Evolutionary conservation across 2,888 invertebrate species (phyloP).

Genomic region (Apotomis capreana): DNA sequence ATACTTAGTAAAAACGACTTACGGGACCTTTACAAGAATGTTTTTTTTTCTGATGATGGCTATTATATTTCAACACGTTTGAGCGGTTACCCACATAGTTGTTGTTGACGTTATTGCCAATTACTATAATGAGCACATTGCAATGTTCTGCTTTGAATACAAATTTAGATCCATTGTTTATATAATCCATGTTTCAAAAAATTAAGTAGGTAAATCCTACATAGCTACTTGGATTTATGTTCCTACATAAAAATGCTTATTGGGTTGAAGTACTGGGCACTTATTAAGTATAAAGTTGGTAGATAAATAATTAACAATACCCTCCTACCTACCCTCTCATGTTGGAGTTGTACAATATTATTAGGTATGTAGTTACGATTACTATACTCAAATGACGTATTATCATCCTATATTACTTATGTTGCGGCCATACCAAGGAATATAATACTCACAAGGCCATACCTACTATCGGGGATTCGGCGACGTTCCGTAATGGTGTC

Average conservation of each 20-base stretch:
- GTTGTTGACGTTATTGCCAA: constrained; percentile 55
- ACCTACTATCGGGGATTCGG: too few relatives aligned
- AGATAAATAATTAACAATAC: too few relatives aligned
- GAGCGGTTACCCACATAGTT: constrained; percentile 33
- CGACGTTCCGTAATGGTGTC: too few relatives aligned
- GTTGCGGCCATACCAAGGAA: too few relatives aligned
- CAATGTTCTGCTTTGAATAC: constrained; percentile 57
- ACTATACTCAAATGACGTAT: too few relatives aligned
- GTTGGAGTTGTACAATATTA: too few relatives aligned
- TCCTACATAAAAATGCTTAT: not conserved
- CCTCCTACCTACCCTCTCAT: too few relatives aligned
- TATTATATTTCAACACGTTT: constrained; percentile 26
- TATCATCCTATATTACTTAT: too few relatives aligned
- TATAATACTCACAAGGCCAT: too few relatives aligned
- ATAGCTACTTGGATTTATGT: not conserved
- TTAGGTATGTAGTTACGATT: too few relatives aligned
- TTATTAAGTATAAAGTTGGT: too few relatives aligned
- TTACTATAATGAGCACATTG: constrained; percentile 53
- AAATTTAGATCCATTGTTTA: constrained; percentile 50
- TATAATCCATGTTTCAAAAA: constrained; percentile 50
- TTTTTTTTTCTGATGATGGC: constrained; percentile 27
- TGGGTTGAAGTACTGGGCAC: not conserved
- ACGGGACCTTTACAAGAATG: constrained; percentile 34
- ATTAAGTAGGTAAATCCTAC: constrained; percentile 16
- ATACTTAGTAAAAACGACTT: constrained; percentile 15